Conservation (phyloP, 2,888 invertebrate genomes). For the Nemotelus nigrinus region DNA sequence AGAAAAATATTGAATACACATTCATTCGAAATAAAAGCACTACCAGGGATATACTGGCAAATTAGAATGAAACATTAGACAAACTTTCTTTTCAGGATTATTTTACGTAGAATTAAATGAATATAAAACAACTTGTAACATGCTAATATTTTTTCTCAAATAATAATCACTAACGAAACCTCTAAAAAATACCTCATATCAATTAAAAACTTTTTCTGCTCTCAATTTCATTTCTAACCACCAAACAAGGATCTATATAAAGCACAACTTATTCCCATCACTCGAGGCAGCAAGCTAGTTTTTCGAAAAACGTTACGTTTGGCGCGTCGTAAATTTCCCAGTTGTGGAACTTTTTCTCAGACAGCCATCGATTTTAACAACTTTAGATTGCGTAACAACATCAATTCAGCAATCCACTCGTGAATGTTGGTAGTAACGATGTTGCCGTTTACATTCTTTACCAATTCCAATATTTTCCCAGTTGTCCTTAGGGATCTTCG, state of each 20-base stretch:
- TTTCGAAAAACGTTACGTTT: constrained; percentile 28
- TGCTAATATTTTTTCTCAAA: no score
- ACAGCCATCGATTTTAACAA: no score
- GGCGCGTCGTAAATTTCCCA: constrained; percentile 42
- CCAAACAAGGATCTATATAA: constrained; percentile 2
- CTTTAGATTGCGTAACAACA: constrained; percentile 34
- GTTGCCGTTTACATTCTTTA: constrained; percentile 1
- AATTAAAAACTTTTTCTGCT: constrained; percentile 32
- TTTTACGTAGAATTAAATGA: no score
- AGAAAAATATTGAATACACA: no score
- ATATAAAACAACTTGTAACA: no score
- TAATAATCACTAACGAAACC: no score
- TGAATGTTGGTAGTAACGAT: constrained; percentile 16
- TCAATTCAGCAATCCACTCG: constrained; percentile 31
- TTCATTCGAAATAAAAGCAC: no score
- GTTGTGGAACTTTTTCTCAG: not conserved
- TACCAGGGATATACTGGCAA: no score
- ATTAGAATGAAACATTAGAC: no score
- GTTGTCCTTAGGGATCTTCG: no score
- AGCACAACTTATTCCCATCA: not conserved
- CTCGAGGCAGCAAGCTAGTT: constrained; percentile 19
- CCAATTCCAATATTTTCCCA: not conserved
- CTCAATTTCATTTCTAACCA: not conserved
- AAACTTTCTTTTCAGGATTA: no score
- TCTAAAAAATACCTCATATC: constrained; percentile 1